Evolutionary conservation across 2,888 invertebrate genomes (phyloP).

Genomic region (Dendrolimus pini): DNA sequence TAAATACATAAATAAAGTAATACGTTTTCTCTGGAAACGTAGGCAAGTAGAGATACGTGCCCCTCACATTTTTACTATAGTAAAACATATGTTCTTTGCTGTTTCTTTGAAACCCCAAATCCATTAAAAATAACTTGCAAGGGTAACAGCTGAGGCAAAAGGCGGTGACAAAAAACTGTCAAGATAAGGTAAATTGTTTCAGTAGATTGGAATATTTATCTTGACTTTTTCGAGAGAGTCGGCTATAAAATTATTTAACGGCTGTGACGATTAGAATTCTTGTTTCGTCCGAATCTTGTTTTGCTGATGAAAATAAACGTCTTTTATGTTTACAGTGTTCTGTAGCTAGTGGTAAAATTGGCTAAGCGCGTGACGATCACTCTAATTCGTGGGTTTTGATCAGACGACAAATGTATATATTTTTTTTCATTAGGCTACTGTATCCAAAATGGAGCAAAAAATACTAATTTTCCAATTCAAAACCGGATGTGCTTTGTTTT

Average conservation of each 20-base stretch:
- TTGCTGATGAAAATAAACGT: not conserved
- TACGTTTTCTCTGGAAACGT: slow-evolving; percentile 13
- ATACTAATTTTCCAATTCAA: no score
- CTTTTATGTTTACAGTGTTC: not conserved
- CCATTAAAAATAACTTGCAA: slow-evolving; percentile 30
- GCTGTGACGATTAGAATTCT: slow-evolving; percentile 18
- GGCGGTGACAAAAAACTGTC: slow-evolving; percentile 21
- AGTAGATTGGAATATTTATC: slow-evolving; percentile 21
- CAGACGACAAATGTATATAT: no score
- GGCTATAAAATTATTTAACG: slow-evolving; percentile 18
- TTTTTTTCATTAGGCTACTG: no score
- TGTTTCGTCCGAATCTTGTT: slow-evolving; percentile 7
- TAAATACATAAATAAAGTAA: not conserved
- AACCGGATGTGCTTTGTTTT: no score
- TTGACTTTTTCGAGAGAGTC: slow-evolving; percentile 16
- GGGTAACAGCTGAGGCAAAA: slow-evolving; percentile 23
- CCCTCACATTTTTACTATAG: slow-evolving; percentile 15
- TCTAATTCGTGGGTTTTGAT: no score
- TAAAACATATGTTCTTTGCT: slow-evolving; percentile 22
- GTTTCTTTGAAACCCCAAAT: slow-evolving; percentile 23
- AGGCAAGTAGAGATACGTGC: slow-evolving; percentile 8
- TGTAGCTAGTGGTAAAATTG: no score
- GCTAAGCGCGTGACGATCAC: no score
- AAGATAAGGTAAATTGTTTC: slow-evolving; percentile 26
- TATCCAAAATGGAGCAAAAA: no score